Evolutionary conservation across 2,797 vertebrate genomes (phyloP), one percentile per base, ranked within the genome.

Genomic region (Oceanodroma leucorhoa): DNA sequence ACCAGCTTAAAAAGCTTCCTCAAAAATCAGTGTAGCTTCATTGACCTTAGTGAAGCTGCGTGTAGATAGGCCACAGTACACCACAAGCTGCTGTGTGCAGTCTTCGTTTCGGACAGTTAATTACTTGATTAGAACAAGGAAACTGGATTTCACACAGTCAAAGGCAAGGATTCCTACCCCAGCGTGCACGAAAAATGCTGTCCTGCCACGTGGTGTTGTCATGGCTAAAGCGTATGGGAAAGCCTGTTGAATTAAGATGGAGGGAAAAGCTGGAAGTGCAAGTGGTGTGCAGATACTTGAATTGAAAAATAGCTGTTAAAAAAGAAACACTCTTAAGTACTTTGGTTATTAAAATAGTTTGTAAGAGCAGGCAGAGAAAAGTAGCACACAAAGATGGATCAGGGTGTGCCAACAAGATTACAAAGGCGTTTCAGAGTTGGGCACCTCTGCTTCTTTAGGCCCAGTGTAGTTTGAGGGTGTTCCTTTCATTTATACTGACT

Each of bases 101-200:
- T 72, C 67, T 64, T 87, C 6, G 3, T 72, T 57, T 50, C 32
- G 34, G 27, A 78, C 30, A 32, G 11, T 57, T 21, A 32, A 65
- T 66, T 45, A 41, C 54, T 91, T 38, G 34, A 46, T 80, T 57
- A 43, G 48, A 66, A 76, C 6, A 61, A 53, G 53, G 48, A 30
- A 62, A 61, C 9, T 21, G 40, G n/a, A 29, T 77, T 84, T 65
- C 26, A 32, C 7, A 24, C 67, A 11, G 32, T 30, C 5, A 3
- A 34, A 53, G 71, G 61, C 41, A 46, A 57, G 41, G 75, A 22
- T 75, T 61, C 36, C 27, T 61, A 10, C 8, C 32, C 43, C 67
- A 75, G 26, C 54, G 26, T 2, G 0, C 17, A 4, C 0, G 0
- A 38, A 34, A 83, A 70, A 26, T 51, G 41, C 50, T 36, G 24